Evolutionary conservation across 2,888 invertebrate species (phyloP).

Genomic region (Plusia festucae): DNA sequence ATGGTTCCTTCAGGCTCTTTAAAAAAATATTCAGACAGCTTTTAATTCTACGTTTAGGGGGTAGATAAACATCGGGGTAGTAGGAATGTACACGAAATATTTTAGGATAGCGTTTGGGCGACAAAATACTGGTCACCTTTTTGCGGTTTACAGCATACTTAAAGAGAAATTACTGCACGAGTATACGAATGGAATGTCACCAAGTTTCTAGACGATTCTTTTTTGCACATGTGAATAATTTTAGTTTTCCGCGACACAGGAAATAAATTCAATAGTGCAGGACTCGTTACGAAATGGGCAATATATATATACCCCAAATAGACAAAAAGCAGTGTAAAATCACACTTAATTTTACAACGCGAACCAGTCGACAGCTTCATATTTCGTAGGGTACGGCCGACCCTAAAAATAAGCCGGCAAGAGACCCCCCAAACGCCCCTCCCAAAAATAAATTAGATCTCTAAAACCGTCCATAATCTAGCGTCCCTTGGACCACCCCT

Average conservation of each 20-base stretch:
- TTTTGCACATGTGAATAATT: too few species aligned
- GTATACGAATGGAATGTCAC: background rate
- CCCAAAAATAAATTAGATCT: conserved; percentile 81
- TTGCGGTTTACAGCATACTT: background rate
- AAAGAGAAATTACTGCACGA: too few species aligned
- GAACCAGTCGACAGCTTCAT: conserved; percentile 31
- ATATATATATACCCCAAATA: too few species aligned
- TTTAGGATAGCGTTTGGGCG: background rate
- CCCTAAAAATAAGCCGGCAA: conserved; percentile 60
- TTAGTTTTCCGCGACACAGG: too few species aligned
- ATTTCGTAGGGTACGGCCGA: conserved; percentile 52
- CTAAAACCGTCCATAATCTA: conserved; percentile 71
- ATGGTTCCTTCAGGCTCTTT: too few species aligned
- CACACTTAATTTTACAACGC: conserved; percentile 33
- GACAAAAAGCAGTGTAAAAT: conserved; percentile 5
- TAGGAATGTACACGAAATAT: background rate
- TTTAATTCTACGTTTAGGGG: background rate
- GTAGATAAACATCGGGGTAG: background rate
- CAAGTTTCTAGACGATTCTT: background rate
- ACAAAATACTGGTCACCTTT: background rate
- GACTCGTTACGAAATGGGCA: background rate
- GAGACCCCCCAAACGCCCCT: conserved; percentile 63
- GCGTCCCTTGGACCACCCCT: conserved; percentile 67
- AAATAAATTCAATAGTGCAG: background rate
- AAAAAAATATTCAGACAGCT: background rate